Conservation (phyloP, 2,888 invertebrate species). For the Tachina grossa region DNA sequence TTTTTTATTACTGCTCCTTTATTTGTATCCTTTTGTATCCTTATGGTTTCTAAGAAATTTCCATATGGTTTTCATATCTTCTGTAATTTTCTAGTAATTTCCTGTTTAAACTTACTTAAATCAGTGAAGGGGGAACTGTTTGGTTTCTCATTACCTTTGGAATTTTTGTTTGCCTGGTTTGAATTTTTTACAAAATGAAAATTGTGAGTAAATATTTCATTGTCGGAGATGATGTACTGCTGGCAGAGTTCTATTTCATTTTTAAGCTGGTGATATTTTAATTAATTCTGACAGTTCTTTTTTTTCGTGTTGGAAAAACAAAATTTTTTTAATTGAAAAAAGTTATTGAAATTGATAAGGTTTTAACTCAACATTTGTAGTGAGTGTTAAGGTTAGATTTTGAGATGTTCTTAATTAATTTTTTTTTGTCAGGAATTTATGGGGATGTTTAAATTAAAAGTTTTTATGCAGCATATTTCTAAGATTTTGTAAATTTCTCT, state of each 20-base stretch:
- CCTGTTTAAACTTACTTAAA: constrained; percentile 64
- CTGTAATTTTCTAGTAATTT: constrained; percentile 67
- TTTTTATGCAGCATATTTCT: too few relatives aligned
- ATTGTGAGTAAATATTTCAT: neutral
- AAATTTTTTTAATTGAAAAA: constrained; percentile 57
- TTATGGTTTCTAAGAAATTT: constrained; percentile 58
- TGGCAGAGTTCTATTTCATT: neutral
- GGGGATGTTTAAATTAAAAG: neutral
- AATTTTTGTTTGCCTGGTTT: constrained; percentile 36
- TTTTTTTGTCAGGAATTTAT: neutral
- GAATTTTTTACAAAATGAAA: constrained; percentile 29
- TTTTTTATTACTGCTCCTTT: constrained; percentile 7
- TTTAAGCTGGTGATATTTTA: constrained; percentile 49
- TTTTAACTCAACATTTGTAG: constrained; percentile 23
- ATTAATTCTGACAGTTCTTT: constrained; percentile 57
- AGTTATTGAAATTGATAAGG: constrained; percentile 44
- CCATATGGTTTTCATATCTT: constrained; percentile 50
- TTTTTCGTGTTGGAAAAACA: constrained; percentile 30
- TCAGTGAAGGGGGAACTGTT: constrained; percentile 46
- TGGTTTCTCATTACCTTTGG: constrained; percentile 58
- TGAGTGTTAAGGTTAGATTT: constrained; percentile 50
- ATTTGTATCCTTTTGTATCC: constrained; percentile 55
- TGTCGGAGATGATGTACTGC: constrained; percentile 27
- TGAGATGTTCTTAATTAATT: constrained; percentile 54
- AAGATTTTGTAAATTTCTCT: too few relatives aligned